Evolutionary conservation across 53 echinoderm and acorn worm species (phyloP).

Genomic region (Hippasteria phrygiana): DNA sequence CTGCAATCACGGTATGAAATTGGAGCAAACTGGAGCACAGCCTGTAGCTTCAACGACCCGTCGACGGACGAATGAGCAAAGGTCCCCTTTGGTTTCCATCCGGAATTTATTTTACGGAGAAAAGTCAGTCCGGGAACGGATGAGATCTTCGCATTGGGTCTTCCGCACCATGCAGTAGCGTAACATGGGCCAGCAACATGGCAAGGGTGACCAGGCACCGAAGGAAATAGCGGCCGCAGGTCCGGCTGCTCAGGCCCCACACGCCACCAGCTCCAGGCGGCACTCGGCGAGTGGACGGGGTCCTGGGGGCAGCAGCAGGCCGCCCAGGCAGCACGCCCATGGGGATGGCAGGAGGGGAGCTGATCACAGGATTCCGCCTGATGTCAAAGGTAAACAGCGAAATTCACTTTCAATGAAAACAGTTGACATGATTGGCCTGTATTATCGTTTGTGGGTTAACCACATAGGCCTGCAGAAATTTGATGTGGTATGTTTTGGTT

Average conservation of each 20-base stretch:
- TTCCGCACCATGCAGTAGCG: conserved; percentile 41
- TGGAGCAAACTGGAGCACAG: neutral
- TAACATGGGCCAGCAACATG: conserved; percentile 68
- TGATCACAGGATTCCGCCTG: conserved; percentile 49
- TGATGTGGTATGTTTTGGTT: too few relatives aligned
- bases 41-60: conserved; percentile 25
- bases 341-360: conserved; percentile 10
- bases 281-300: conserved; percentile 60
- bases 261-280: conserved; percentile 32
- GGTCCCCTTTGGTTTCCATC: neutral
- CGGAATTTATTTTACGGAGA: conserved; percentile 27
- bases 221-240: conserved; percentile 41
- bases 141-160: conserved; percentile 11
- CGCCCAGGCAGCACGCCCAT: conserved; percentile 32
- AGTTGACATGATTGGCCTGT: too few relatives aligned
- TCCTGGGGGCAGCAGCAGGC: conserved; percentile 28
- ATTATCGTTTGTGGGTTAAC: too few relatives aligned
- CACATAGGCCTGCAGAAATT: too few relatives aligned
- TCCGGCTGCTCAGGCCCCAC: conserved; percentile 15
- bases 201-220: conserved; percentile 53
- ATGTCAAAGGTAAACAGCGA: conserved; percentile 44
- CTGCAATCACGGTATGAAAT: conserved; percentile 39
- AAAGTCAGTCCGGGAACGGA: neutral
- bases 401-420: too few relatives aligned
- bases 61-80: conserved; percentile 9